Evolutionary conservation across 2,888 invertebrate species (phyloP), one percentile per base, ranked within the genome.

Genomic region (Chromoteleia sp.): DNA sequence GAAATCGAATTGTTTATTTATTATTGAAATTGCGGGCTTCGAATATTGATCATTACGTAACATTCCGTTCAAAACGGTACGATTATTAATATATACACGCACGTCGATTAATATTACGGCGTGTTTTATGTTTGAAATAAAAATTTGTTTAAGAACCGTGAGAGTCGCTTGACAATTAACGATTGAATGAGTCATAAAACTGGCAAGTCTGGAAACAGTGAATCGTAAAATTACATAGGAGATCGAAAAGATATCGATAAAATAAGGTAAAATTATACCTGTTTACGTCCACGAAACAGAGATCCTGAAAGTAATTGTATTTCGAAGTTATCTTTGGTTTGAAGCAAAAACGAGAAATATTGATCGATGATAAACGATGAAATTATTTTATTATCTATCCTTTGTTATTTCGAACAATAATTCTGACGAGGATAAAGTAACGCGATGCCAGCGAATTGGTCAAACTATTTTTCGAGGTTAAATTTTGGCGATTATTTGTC

Each of bases 201-300:
- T 41, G 41, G 14, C 41, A 25, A 15, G 58, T 41, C 25, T 39
- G 21, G 39, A 36, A n/a, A 36, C 36, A 36, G 19, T 7, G 39
- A 56, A 56, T 56, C 56, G 39, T 56, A 56, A 56, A 56, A 36
- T 39, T 56, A 39, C 7, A 21, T 29, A 19, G 4, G 8, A 56
- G 39, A 56, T 56, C 12, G 12, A 21, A 19, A 19, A 36, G 56
- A 33, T 36, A 54, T 33, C 33, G 54, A 14, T 17, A 12, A 17
- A 36, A 33, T 17, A 25, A 33, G 14, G 33, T 10, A 33, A 54
- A 54, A 54, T 54, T 33, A 33, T 33, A 54, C 10, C 17, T 52
- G 36, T 10, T 41, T 10, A 41, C 7, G 39, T 41, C 36, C n/a
- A 0, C 10, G 10, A 0, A 0, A n/a, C 36, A 36, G 36, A n/a